Conservation (phyloP, 53 echinoderm and acorn worm genomes). For the Zoroaster sp. region DNA sequence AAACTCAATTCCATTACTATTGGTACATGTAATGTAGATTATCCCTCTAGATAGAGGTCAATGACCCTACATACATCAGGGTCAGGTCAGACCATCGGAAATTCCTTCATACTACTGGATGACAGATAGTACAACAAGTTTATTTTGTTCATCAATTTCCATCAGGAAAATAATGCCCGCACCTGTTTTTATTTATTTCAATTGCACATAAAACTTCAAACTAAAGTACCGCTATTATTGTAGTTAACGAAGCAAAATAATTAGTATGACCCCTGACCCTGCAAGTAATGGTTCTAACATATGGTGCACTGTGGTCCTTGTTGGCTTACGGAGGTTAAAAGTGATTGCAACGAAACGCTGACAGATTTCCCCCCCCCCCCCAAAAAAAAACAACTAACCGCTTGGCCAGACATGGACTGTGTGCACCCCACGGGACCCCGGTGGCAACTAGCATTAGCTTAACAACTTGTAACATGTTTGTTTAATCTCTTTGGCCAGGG, state of each 20-base stretch:
- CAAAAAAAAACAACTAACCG: neutral
- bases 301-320: neutral
- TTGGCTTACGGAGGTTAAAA: neutral
- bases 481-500: neutral
- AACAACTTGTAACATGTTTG: neutral
- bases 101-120: neutral
- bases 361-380: neutral
- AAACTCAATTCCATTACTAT: neutral
- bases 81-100: neutral
- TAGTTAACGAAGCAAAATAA: slow-evolving; percentile 41
- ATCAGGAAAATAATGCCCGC: neutral
- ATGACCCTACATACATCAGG: neutral
- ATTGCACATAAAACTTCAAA: neutral
- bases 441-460: neutral
- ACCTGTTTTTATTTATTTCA: slow-evolving; percentile 4
- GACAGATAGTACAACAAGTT: neutral
- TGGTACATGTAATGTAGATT: neutral
- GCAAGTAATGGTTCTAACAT: neutral
- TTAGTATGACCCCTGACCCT: slow-evolving; percentile 46
- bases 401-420: neutral
- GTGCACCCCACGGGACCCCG: neutral
- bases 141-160: neutral
- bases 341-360: neutral
- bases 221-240: neutral
- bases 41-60: neutral